These are phyloP conservation scores for Drosophila limbata DNA, from an alignment of 2,888 invertebrate species.

Conservation along the genomic window DNA sequence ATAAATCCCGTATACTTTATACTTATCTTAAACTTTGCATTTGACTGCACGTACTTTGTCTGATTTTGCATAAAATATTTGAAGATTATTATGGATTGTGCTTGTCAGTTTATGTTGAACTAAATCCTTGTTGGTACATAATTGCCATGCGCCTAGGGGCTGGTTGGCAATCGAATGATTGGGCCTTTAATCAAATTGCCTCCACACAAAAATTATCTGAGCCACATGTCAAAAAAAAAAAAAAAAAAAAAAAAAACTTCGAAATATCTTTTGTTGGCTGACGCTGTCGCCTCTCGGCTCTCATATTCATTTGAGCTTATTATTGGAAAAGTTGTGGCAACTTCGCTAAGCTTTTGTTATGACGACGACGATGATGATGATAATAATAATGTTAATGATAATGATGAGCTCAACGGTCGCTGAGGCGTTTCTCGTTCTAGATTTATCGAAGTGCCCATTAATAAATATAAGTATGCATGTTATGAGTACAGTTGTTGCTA, in stretches of 20 bases:
- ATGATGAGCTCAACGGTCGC: conserved; percentile 39
- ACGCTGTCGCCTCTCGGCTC: conserved; percentile 34
- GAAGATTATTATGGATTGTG: conserved; percentile 16
- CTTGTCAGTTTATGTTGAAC: conserved; percentile 42
- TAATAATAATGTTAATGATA: conserved; percentile 39
- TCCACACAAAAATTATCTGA: conserved; percentile 55
- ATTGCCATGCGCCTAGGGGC: conserved; percentile 44
- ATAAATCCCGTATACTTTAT: conserved; percentile 7
- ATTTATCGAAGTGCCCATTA: conserved; percentile 74
- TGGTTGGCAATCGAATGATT: conserved; percentile 42
- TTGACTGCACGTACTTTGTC: conserved; percentile 11
- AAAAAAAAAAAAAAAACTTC: conserved; percentile 41
- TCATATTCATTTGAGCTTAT: conserved; percentile 77
- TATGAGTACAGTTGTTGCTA: conserved; percentile 33
- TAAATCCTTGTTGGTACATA: conserved; percentile 44
- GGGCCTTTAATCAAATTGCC: conserved; percentile 64
- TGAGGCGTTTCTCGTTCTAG: conserved; percentile 49
- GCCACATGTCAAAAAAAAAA: conserved; percentile 57
- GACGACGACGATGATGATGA: conserved; percentile 60
- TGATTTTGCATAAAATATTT: conserved; percentile 23
- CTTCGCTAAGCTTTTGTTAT: conserved; percentile 77
- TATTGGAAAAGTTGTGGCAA: conserved; percentile 78
- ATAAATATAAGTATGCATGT: conserved; percentile 68
- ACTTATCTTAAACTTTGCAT: conserved; percentile 7
- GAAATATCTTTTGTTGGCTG: conserved; percentile 46